Evolutionary conservation across 2,113 vertebrate genomes (phyloP).

Genomic region (Corythoichthys haematopterus): DNA sequence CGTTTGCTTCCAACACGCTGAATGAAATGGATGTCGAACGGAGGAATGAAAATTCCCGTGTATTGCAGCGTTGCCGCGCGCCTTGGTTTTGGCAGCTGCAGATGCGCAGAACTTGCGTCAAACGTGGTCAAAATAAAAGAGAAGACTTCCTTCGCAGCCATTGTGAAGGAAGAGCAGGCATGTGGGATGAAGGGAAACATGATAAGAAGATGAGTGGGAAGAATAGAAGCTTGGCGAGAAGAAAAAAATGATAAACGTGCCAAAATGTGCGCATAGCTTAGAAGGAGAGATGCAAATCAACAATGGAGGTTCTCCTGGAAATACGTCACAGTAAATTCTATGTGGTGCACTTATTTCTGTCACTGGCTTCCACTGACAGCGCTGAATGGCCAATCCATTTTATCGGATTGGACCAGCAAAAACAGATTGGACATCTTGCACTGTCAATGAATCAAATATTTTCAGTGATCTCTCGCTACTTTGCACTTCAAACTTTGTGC

Average conservation of each 20-base stretch:
- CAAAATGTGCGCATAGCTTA: not conserved
- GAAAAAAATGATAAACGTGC: not conserved
- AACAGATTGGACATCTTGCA: too few species aligned
- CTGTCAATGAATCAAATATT: too few species aligned
- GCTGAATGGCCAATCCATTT: too few species aligned
- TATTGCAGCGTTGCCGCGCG: not conserved
- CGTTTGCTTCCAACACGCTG: not conserved
- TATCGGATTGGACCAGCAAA: too few species aligned
- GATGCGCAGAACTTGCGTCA: not conserved
- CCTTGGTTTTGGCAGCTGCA: not conserved
- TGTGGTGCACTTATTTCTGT: too few species aligned
- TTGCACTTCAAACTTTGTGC: too few species aligned
- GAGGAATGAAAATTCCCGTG: not conserved
- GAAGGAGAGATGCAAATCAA: not conserved
- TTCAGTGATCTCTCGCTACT: too few species aligned
- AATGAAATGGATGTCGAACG: not conserved
- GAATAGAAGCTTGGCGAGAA: not conserved
- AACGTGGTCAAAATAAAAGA: not conserved
- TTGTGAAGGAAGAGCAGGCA: not conserved
- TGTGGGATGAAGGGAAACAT: not conserved
- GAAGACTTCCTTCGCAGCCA: not conserved
- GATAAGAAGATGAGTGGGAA: conserved; percentile 2
- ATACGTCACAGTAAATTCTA: too few species aligned
- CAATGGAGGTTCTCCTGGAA: not conserved
- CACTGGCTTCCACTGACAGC: too few species aligned